Percentiles rank a stretch among this genome's conserved stretches.
Conservation (phyloP, 2,113 vertebrate species). For the Tinamus guttatus region DNA sequence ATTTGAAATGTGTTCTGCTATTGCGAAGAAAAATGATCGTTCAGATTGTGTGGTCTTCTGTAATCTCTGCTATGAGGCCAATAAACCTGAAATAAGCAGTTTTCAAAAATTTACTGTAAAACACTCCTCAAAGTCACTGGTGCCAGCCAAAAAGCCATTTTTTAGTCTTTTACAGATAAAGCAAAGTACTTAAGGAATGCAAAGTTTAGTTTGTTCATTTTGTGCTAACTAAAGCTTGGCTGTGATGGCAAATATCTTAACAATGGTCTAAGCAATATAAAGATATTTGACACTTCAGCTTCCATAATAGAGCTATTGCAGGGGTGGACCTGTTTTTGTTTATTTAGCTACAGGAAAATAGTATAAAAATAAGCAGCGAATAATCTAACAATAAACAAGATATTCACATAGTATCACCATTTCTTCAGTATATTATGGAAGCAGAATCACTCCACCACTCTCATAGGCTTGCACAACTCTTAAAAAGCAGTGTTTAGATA, state of each 20-base stretch:
- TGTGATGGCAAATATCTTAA: constrained; percentile 9
- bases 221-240: constrained; percentile 11
- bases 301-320: not conserved
- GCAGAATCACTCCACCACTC: not conserved
- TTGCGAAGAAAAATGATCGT: constrained; percentile 32
- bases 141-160: constrained; percentile 33
- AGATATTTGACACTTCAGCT: not conserved
- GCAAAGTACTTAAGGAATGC: constrained; percentile 31
- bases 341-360: not conserved
- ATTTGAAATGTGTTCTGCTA: not conserved
- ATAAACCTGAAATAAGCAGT: constrained; percentile 21
- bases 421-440: not conserved
- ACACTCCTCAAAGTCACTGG: not conserved
- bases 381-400: not conserved
- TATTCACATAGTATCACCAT: not conserved
- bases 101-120: constrained; percentile 33
- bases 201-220: not conserved
- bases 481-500: constrained; percentile 1
- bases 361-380: not conserved
- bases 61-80: constrained; percentile 4
- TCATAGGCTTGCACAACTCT: not conserved
- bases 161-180: constrained; percentile 41
- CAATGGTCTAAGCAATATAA: not conserved
- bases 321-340: not conserved
- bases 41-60: constrained; percentile 41